Base-by-base conservation (phyloP, 2,888 invertebrate species). In the Lysandra coridon region DNA sequence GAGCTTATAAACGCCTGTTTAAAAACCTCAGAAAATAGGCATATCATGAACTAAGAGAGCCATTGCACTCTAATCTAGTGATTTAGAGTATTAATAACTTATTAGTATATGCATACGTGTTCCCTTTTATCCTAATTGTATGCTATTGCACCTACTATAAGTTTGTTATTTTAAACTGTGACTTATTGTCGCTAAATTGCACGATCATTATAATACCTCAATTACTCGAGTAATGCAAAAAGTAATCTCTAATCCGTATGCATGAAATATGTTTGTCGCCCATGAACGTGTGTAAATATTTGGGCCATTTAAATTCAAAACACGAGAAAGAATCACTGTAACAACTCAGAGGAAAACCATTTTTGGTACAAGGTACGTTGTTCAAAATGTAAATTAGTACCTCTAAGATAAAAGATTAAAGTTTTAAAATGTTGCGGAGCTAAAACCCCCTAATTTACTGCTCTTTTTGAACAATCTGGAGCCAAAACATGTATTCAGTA, bases 371-470 rank as follows among this genome's bases (percentile, higher is more conserved):
- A 74, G 74, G 23, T 44, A 44, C 44, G 74, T 73, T n/a, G 73
- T 74, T 74, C 44, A 74, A 44, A 74, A 74, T 74, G 74, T 74
- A 74, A 74, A 74, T 74, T 74, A 7, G 7, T 44, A 74, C 73
- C 17, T 40, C 40, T 74, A 74, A 74, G 69, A 74, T 74, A 44
- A 74, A 74, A 74, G n/a, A 44, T 74, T 74, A 23, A 74, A 74
- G 33, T 37, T 69, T 69, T 33, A 33, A 37, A 33, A 69, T 37
- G 44, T 74, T n/a, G 40, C n/a, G 74, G 73, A 37, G 14, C 37
- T 40, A 0, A 10, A 74, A 74, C 23, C 44, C 4, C 30, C 64
- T 5, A 69, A 69, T 33, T 33, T 33, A 33, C 33, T 14, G 33
- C 33, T 69, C 1, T 33, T 33, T 69, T 37, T 69, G 5, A 17